phyloP scores from a whole-genome alignment of 2,113 vertebrate species.

The Callaeas wilsoni region DNA sequence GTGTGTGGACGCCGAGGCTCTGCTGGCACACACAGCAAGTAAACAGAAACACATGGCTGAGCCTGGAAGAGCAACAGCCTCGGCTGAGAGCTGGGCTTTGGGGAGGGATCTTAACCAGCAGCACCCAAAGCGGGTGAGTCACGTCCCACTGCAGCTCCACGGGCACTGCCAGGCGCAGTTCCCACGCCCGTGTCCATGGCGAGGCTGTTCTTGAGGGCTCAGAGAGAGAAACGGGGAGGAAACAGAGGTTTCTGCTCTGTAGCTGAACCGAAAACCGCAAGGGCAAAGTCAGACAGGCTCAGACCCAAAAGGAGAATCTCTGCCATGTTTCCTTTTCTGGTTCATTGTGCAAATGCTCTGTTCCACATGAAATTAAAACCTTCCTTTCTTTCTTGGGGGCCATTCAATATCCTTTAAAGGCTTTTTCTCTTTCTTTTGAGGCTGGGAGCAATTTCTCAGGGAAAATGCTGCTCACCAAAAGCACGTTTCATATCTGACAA shows the following conservation, averaged over 20 bases:
- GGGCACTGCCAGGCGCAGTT: not conserved
- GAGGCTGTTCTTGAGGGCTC: not conserved
- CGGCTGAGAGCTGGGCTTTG: not conserved
- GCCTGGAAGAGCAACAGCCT: not conserved
- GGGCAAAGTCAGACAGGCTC: not conserved
- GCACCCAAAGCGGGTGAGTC: not conserved
- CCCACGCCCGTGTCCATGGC: accelerated
- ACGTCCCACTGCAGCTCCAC: accelerated
- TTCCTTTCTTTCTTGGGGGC: not conserved
- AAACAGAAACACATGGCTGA: slow-evolving; percentile 44
- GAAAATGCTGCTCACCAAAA: not conserved
- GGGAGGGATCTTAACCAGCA: not conserved
- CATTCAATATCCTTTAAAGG: not conserved
- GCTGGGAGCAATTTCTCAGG: not conserved
- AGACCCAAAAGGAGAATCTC: not conserved
- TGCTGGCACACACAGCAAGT: not conserved
- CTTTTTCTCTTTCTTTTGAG: not conserved
- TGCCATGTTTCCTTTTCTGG: not conserved
- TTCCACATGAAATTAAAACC: not conserved
- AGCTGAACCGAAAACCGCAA: not conserved
- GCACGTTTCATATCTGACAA: not conserved
- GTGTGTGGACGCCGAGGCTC: not conserved
- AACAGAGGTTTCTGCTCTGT: not conserved
- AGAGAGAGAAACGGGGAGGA: not conserved
- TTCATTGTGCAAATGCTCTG: not conserved